Conservation (phyloP, 1,140 invertebrate genomes). For the Microplitis mediator region DNA sequence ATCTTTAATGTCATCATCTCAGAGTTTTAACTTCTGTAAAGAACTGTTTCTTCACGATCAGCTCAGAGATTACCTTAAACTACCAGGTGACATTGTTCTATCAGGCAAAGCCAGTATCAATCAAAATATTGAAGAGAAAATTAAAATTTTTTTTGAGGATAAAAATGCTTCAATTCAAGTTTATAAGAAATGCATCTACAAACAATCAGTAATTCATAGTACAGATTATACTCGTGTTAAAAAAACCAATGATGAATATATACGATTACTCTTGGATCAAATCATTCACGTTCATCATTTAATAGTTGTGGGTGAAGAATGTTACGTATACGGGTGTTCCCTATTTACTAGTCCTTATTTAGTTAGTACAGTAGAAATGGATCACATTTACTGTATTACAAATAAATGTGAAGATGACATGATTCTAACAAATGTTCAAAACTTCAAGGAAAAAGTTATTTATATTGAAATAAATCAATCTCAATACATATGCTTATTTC, state of each 20-base stretch:
- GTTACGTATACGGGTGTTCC: background rate
- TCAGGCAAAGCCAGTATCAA: too few species aligned
- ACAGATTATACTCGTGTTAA: constrained; percentile 6
- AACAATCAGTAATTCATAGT: background rate
- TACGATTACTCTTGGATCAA: constrained; percentile 4
- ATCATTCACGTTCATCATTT: constrained; percentile 1
- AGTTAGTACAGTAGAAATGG: background rate
- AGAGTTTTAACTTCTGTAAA: background rate
- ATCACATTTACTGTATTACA: too few species aligned
- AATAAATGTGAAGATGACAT: too few species aligned
- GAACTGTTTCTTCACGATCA: background rate
- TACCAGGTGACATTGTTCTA: too few species aligned
- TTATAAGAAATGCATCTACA: constrained; percentile 8
- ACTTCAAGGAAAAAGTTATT: too few species aligned
- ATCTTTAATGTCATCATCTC: background rate
- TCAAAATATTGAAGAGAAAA: background rate
- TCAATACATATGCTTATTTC: too few species aligned
- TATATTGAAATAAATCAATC: too few species aligned
- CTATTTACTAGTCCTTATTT: background rate
- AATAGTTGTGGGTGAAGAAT: background rate
- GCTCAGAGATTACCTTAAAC: too few species aligned
- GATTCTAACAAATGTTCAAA: too few species aligned
- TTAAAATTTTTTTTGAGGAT: background rate
- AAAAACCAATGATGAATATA: constrained; percentile 1
- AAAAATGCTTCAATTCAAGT: background rate